Conservation (phyloP, 2,888 invertebrate genomes). For the Oscheius sp. region DNA sequence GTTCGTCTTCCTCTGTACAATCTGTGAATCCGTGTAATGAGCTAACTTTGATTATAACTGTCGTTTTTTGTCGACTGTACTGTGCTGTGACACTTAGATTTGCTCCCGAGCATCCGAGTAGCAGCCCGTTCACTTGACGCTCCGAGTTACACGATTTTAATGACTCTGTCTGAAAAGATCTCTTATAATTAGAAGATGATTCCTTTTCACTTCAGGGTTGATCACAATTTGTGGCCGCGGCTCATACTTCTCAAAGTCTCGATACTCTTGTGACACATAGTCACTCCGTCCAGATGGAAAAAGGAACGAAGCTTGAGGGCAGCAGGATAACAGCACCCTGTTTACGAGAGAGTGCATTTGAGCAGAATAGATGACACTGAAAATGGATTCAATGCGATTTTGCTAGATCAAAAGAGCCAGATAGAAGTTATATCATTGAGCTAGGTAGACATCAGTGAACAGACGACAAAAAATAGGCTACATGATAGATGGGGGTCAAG, state of each 20-base stretch:
- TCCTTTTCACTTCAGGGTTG: slow-evolving; percentile 21
- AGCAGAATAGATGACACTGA: not conserved
- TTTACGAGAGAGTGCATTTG: slow-evolving; percentile 7
- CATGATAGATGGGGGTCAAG: no score
- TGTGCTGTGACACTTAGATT: slow-evolving; percentile 4
- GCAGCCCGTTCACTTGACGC: slow-evolving; percentile 7
- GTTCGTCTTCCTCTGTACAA: slow-evolving; percentile 14
- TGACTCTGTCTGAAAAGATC: slow-evolving; percentile 7
- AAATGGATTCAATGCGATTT: no score
- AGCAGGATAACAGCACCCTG: slow-evolving; percentile 12
- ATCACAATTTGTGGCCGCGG: slow-evolving; percentile 32
- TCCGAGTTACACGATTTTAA: slow-evolving; percentile 23
- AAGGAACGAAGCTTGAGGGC: slow-evolving; percentile 19
- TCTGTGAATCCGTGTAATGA: slow-evolving; percentile 1
- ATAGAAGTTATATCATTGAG: no score
- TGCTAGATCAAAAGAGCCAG: no score
- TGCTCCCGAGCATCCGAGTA: not conserved
- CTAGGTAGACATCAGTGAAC: no score
- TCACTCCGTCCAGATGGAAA: slow-evolving; percentile 7
- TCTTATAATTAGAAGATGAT: not conserved
- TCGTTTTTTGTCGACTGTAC: slow-evolving; percentile 24
- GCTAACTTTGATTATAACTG: slow-evolving; percentile 21
- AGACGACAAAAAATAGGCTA: no score
- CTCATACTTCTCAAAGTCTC: slow-evolving; percentile 29
- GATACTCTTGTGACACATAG: slow-evolving; percentile 7